These are phyloP conservation scores for Pristiophorus japonicus DNA, from an alignment of 2,113 vertebrate species.

Conservation along the genomic window DNA sequence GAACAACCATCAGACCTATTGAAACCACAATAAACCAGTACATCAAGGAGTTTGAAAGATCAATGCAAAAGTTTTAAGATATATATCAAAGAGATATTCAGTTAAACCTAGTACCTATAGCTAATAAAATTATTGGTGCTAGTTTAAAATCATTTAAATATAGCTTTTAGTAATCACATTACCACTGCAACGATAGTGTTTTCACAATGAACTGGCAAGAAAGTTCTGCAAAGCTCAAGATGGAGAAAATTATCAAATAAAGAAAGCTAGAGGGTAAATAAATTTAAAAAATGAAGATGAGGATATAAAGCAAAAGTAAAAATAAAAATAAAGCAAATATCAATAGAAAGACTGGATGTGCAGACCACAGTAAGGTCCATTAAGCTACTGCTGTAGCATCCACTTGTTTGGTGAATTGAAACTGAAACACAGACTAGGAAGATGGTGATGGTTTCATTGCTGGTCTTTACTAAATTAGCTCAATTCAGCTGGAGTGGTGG, in stretches of 20 bases:
- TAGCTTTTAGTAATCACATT: neutral
- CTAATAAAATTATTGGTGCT: neutral
- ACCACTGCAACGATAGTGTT: neutral
- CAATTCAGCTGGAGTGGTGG: neutral
- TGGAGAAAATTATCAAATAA: neutral
- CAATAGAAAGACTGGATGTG: neutral
- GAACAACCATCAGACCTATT: slow-evolving; percentile 67
- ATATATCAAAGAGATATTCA: neutral
- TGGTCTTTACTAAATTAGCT: neutral
- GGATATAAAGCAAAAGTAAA: too few species aligned
- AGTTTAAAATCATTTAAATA: neutral
- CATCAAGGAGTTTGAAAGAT: slow-evolving; percentile 21
- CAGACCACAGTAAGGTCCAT: neutral
- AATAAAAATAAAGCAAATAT: neutral
- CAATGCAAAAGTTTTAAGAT: neutral
- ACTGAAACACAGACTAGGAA: neutral
- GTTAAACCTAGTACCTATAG: neutral
- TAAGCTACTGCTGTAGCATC: neutral
- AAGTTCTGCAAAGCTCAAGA: neutral
- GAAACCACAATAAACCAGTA: slow-evolving; percentile 10
- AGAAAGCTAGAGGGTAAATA: neutral
- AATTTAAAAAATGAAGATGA: too few species aligned
- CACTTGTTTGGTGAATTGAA: neutral
- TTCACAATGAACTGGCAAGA: neutral
- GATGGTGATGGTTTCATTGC: neutral